Evolutionary conservation across 2,113 vertebrate species (phyloP), one percentile per base, ranked within the genome.

Genomic region (Bostrychus sinensis): DNA sequence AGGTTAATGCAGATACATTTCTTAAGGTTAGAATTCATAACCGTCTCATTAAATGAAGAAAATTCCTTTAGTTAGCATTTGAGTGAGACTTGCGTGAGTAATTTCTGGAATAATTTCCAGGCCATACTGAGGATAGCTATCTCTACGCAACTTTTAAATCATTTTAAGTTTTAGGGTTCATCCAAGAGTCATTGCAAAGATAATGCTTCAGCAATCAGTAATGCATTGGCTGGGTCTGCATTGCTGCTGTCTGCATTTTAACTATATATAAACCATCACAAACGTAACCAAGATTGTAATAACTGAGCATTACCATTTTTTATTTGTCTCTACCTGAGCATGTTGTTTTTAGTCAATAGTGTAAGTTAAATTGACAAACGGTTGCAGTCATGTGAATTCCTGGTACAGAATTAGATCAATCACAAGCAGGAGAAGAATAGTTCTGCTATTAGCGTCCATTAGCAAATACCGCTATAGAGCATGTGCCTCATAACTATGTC

Each of bases 401-500:
- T 12, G n/a, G n/a, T 19, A 41, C 14, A 13, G 23, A 50, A 8
- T 56, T 48, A 41, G 28, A 58, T 16, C 55, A 13, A 42, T 64
- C 19, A 34, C 64, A 22, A 1, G 19, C 22, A 3, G 43, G 11
- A 58, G 22, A 70, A 58, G 55, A 66, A 39, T 39, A 61, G 41
- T 11, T 54, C 32, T 23, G 48, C 32, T 62, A 23, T 26, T 46
- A 55, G 17, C 38, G 32, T 56, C 72, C 43, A 34, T 25, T 2
- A 37, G 46, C 62, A 22, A 34, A 46, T 39, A 22, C 50, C 17
- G 10, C 64, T 12, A 13, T 17, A 43, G 14, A 30, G 32, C 14
- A 62, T 32, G 2, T 16, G 28, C n/a, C 66, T 61, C 16, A 56
- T 55, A 20, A 46, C 59, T 59, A 13, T n/a, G 34, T 51, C 72